Evolutionary conservation across 1,140 invertebrate species (phyloP).

Genomic region (Pogonus chalceus): DNA sequence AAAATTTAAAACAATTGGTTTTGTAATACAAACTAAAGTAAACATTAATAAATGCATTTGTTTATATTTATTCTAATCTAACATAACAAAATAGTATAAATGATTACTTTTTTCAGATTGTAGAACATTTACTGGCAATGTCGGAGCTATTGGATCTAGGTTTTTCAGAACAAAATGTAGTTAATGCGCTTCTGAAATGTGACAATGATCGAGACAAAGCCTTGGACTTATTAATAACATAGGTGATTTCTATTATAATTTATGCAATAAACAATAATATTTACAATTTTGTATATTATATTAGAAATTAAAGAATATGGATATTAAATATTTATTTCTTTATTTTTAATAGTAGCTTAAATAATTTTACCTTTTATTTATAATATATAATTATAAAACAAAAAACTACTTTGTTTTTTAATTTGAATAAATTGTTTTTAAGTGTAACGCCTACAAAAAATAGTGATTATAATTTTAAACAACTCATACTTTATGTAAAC

Average conservation of each 20-base stretch:
- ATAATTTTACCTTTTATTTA: no score
- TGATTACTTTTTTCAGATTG: conserved; percentile 46
- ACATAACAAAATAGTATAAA: background rate
- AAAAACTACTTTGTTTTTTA: no score
- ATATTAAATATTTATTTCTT: no score
- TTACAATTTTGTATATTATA: conserved; percentile 1
- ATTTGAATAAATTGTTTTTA: no score
- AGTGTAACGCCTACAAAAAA: no score
- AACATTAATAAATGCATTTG: background rate
- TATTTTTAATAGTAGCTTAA: no score
- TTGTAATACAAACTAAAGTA: no score
- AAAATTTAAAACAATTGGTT: no score
- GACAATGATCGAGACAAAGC: conserved; percentile 79
- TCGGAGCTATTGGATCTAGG: conserved; percentile 71
- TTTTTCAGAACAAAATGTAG: conserved; percentile 66
- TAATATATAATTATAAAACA: no score
- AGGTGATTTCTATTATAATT: conserved; percentile 30
- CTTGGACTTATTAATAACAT: conserved; percentile 70
- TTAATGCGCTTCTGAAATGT: conserved; percentile 60
- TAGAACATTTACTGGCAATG: conserved; percentile 55
- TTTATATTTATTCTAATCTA: background rate
- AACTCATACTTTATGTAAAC: no score
- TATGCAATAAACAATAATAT: conserved; percentile 2
- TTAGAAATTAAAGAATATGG: no score
- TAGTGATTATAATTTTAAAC: no score